Base-by-base conservation (phyloP, 2,888 invertebrate species). In the Brenthis daphne region DNA sequence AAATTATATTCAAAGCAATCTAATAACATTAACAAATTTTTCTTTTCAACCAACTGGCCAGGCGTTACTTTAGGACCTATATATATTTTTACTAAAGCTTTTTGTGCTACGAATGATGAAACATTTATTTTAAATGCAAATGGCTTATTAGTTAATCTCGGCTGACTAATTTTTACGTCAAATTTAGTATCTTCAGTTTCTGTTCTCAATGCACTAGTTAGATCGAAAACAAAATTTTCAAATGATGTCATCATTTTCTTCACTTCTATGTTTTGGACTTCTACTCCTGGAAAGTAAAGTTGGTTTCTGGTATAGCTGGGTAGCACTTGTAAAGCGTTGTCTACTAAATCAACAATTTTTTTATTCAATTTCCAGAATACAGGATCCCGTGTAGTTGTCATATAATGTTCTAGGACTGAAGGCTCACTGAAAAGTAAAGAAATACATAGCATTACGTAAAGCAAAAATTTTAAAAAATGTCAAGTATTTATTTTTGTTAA, bases 121-220 rank as follows among this genome's bases (percentile, higher is more conserved):
- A 96, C 90, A 61, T 94, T 92, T 56, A 96, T 87, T 81, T 94
- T 94, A 75, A 95, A 92, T 70, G 91, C 92, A 89, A 96, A 96
- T 8, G 95, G 94, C 76, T 96, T 95, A 86, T 96, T 95, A 82
- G 95, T 96, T 65, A 97, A 87, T 77, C 96, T 95, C 68, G 93
- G 87, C 82, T 96, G 96, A 56, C 82, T 82, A 69, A 92, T 83
- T 78, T 89, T 90, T 3, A 91, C 86, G 76, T 90, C 89, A 66
- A 89, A 88, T 37, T 84, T 82, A 5, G 82, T 82, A 65, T 85
- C 84, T 67, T 74, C 80, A 16, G 79, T 77, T 50, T 79, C 80
- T 73, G 83, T 79, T 81, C 85, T 88, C n/a, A 93, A 86, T 73
- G 94, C 94, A 77, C 95, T 94, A 72, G 94, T 94, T 55, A 95